Conservation (phyloP, 2,888 invertebrate species). For the Pyrrhia umbra region DNA sequence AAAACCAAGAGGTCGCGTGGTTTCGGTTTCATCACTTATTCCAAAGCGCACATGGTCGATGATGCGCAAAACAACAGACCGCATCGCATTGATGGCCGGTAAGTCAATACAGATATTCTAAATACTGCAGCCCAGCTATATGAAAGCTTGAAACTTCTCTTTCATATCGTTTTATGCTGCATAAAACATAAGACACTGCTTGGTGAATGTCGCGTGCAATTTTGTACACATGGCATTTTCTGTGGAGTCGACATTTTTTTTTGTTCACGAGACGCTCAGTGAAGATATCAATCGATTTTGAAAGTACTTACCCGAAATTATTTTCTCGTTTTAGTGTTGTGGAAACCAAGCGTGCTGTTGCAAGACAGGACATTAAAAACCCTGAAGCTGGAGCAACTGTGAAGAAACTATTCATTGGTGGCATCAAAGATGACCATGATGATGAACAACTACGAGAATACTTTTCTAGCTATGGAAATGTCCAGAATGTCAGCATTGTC, state of each 20-base stretch:
- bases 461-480: conserved; percentile 95
- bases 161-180: conserved; percentile 87
- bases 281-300: no score
- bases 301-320: neutral
- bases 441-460: conserved; percentile 97
- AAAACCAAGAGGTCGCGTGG: conserved; percentile 98
- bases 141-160: conserved; percentile 73
- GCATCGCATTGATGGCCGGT: conserved; percentile 97
- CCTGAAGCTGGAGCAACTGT: conserved; percentile 98
- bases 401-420: conserved; percentile 98
- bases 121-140: conserved; percentile 85
- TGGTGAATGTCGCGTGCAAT: conserved; percentile 83
- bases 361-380: conserved; percentile 96
- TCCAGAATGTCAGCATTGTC: conserved; percentile 96
- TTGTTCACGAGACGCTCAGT: no score
- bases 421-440: conserved; percentile 97
- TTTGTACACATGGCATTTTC: conserved; percentile 85
- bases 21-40: conserved; percentile 99
- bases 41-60: conserved; percentile 98
- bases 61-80: conserved; percentile 97
- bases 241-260: conserved; percentile 79
- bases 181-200: conserved; percentile 79
- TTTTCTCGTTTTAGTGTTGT: conserved; percentile 91
- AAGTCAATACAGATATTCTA: conserved; percentile 66
- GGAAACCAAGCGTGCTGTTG: conserved; percentile 99